A percentile compares a stretch with the other conserved stretches of the same genome.
Conservation (phyloP, 2,113 vertebrate species). For the Amphiprion ocellaris region DNA sequence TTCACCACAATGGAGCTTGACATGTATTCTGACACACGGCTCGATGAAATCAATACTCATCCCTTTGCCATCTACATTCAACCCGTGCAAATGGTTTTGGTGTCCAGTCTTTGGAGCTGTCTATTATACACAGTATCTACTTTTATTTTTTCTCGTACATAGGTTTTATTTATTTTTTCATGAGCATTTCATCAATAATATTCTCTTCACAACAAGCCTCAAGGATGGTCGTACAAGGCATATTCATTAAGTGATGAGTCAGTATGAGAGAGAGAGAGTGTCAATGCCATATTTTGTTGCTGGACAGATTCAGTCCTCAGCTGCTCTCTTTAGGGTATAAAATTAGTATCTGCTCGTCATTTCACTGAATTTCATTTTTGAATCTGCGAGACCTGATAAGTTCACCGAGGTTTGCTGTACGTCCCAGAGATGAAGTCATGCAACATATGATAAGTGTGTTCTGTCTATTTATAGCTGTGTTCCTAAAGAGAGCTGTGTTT, state of each 20-base stretch:
- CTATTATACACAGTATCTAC: neutral
- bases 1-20: conserved; percentile 21
- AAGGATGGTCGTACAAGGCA: neutral
- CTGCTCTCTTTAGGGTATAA: conserved; percentile 12
- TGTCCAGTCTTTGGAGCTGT: conserved; percentile 19
- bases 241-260: conserved; percentile 3
- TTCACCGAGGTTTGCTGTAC: conserved; percentile 20
- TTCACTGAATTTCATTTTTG: neutral
- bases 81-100: conserved; percentile 32
- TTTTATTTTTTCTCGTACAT: conserved; percentile 9
- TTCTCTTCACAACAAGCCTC: conserved; percentile 8
- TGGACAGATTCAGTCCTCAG: neutral
- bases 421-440: conserved; percentile 50
- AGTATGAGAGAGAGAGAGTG: neutral
- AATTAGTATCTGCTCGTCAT: conserved; percentile 15
- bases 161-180: conserved; percentile 10
- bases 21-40: conserved; percentile 25
- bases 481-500: conserved; percentile 48
- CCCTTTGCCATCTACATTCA: conserved; percentile 35
- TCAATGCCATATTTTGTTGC: neutral
- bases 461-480: conserved; percentile 58
- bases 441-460: conserved; percentile 35
- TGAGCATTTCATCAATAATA: conserved; percentile 25
- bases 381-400: conserved; percentile 40
- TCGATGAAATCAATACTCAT: conserved; percentile 61